These are phyloP conservation scores for Tribolium freemani DNA, from an alignment of 2,888 invertebrate genomes.

Conservation along the genomic window DNA sequence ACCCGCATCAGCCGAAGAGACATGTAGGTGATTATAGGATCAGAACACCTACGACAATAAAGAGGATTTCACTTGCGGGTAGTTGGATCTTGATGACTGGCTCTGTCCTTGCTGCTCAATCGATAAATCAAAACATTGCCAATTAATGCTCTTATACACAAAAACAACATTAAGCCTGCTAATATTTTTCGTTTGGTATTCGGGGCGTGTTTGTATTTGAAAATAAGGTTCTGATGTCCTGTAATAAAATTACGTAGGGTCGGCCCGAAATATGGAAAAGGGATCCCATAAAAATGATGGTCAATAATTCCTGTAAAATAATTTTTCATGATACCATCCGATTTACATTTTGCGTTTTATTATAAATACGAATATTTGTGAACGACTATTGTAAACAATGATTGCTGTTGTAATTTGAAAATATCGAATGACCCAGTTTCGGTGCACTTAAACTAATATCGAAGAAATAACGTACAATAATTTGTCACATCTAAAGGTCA, in stretches of 20 bases:
- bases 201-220: background rate
- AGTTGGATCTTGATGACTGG: background rate
- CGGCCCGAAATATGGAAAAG: background rate
- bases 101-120: background rate
- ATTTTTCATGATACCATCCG: background rate
- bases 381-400: background rate
- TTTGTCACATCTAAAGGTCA: slow-evolving; percentile 9
- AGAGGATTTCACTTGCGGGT: slow-evolving; percentile 25
- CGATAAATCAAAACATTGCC: no score
- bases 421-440: slow-evolving; percentile 14
- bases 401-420: background rate
- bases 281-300: slow-evolving; percentile 5
- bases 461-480: slow-evolving; percentile 4
- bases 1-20: slow-evolving; percentile 23
- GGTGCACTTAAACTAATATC: background rate
- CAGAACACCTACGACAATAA: slow-evolving; percentile 28
- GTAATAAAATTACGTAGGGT: slow-evolving; percentile 13
- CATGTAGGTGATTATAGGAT: slow-evolving; percentile 28
- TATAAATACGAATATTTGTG: background rate
- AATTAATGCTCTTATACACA: background rate
- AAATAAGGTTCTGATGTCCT: slow-evolving; percentile 11
- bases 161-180: background rate
- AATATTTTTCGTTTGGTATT: slow-evolving; percentile 3
- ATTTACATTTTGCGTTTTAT: background rate
- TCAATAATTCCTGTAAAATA: slow-evolving; percentile 6